Percentiles rank a stretch among this genome's conserved stretches.
Conservation (phyloP, 2,797 vertebrate species). For the Megaceryle alcyon region DNA sequence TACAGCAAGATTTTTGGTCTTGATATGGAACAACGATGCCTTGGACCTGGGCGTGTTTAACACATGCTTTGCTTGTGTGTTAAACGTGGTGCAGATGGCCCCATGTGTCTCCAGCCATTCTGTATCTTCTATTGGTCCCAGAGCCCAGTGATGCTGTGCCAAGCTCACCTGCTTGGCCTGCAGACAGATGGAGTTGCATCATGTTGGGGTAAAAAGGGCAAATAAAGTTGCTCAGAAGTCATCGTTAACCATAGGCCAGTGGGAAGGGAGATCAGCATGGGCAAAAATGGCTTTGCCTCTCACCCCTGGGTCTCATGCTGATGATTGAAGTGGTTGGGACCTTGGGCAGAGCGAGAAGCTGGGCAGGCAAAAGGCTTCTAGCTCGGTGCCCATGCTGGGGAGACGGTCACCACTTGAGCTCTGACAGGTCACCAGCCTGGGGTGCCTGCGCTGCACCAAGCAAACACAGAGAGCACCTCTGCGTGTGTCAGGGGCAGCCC, state of each 20-base stretch:
- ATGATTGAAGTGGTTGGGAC: conserved; percentile 25
- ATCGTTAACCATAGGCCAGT: not conserved
- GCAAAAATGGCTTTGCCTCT: not conserved
- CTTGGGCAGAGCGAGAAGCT: not conserved
- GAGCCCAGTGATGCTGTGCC: not conserved
- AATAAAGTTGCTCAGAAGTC: not conserved
- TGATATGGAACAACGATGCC: not conserved
- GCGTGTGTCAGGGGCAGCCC: not conserved
- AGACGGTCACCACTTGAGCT: not conserved
- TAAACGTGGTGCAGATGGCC: not conserved
- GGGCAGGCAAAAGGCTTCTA: not conserved
- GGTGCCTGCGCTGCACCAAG: not conserved
- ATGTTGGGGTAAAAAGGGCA: not conserved
- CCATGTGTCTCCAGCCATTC: not conserved
- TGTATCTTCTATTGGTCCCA: conserved; percentile 24
- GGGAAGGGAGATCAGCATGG: not conserved
- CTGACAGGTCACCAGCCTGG: not conserved
- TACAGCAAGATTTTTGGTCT: not conserved
- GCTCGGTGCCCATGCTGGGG: not conserved
- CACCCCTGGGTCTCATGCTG: not conserved
- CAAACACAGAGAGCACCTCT: not conserved
- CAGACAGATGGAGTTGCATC: not conserved
- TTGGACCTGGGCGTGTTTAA: not conserved
- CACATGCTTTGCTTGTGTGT: not conserved
- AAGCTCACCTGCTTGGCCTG: not conserved